Evolutionary conservation across 1,140 invertebrate genomes (phyloP).

Genomic region (Ceratina australensis): DNA sequence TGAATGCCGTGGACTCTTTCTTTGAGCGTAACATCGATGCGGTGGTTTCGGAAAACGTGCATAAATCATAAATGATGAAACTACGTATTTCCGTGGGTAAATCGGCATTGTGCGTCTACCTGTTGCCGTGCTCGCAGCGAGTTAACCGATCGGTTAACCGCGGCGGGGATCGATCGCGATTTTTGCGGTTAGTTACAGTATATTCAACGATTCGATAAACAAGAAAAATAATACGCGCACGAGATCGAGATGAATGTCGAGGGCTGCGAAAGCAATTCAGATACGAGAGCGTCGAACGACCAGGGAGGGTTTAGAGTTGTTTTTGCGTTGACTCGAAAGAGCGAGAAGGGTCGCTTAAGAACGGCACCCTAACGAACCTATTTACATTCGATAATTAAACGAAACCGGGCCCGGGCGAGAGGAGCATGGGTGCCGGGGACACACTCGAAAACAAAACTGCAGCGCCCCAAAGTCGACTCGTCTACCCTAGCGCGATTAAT

Average conservation of each 20-base stretch:
- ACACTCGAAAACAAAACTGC: slow-evolving; percentile 39
- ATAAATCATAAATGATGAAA: too few species aligned
- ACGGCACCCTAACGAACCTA: slow-evolving; percentile 63
- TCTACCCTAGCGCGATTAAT: slow-evolving; percentile 58
- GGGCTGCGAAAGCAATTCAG: neutral
- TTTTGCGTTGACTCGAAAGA: slow-evolving; percentile 14
- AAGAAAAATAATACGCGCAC: too few species aligned
- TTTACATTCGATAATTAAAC: slow-evolving; percentile 70
- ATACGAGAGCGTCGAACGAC: neutral
- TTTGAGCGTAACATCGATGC: too few species aligned
- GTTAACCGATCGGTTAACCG: slow-evolving; percentile 39
- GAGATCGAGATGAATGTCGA: neutral
- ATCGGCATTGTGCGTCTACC: slow-evolving; percentile 52
- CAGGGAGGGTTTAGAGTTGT: neutral
- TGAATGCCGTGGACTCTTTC: too few species aligned
- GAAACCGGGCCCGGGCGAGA: slow-evolving; percentile 24
- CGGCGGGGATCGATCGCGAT: slow-evolving; percentile 3
- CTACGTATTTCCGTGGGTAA: slow-evolving; percentile 25
- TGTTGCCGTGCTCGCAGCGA: slow-evolving; percentile 45
- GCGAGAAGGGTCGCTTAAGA: slow-evolving; percentile 47
- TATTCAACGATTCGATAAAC: too few species aligned
- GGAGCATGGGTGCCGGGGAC: slow-evolving; percentile 13
- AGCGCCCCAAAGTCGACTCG: slow-evolving; percentile 8
- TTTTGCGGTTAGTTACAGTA: neutral
- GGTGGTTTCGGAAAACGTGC: too few species aligned